These are phyloP conservation scores for Porites rus DNA, from an alignment of 92 coral and sea anemone genomes.

Conservation along the genomic window DNA sequence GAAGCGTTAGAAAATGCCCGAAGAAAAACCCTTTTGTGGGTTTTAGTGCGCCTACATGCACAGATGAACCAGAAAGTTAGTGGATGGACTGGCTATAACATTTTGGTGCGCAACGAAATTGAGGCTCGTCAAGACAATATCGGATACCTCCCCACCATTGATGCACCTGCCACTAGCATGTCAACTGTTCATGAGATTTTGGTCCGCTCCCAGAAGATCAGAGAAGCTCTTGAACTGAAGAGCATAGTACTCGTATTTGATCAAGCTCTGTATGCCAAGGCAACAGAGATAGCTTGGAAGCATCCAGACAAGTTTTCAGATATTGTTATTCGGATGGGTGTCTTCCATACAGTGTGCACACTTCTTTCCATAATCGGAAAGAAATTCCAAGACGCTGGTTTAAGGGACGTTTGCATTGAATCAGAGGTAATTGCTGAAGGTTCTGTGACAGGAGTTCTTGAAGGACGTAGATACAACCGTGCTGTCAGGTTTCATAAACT, in stretches of 20 bases:
- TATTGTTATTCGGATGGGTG: slow-evolving; percentile 62
- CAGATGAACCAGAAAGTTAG: slow-evolving; percentile 24
- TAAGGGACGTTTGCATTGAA: slow-evolving; percentile 67
- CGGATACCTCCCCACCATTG: slow-evolving; percentile 68
- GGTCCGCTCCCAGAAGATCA: slow-evolving; percentile 50
- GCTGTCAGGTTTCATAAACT: slow-evolving; percentile 59
- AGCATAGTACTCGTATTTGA: slow-evolving; percentile 70
- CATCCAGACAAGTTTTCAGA: slow-evolving; percentile 51
- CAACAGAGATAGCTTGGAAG: slow-evolving; percentile 70
- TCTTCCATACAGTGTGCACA: slow-evolving; percentile 65
- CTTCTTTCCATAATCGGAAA: slow-evolving; percentile 37
- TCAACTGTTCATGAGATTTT: slow-evolving; percentile 69
- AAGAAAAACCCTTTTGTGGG: slow-evolving; percentile 47
- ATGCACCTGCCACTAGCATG: slow-evolving; percentile 77
- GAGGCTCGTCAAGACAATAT: slow-evolving; percentile 54
- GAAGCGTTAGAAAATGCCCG: slow-evolving; percentile 28
- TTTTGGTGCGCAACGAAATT: slow-evolving; percentile 42
- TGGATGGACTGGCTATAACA: slow-evolving; percentile 78
- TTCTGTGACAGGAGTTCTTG: slow-evolving; percentile 67
- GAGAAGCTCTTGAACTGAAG: slow-evolving; percentile 42
- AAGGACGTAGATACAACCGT: slow-evolving; percentile 71
- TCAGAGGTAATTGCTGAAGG: slow-evolving; percentile 73
- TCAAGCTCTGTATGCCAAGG: slow-evolving; percentile 78
- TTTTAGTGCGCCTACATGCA: slow-evolving; percentile 49
- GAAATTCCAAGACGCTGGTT: slow-evolving; percentile 66